Percentiles rank a stretch among this genome's conserved stretches.
Evolutionary conservation across 1,140 invertebrate genomes (phyloP).

Genomic region (Polypedilum vanderplanki): DNA sequence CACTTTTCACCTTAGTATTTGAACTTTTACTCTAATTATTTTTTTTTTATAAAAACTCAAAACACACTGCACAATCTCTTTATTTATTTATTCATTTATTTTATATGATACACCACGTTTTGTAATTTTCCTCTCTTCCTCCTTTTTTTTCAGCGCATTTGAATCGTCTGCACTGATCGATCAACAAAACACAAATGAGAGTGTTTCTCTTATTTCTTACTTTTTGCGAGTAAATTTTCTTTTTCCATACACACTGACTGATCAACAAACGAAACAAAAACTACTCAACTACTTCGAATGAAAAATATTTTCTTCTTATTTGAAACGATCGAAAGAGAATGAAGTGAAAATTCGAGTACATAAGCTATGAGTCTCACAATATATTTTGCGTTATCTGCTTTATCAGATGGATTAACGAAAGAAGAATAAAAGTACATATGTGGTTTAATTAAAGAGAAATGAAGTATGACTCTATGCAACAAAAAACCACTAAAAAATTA

Average conservation of each 20-base stretch:
- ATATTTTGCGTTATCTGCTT: no score
- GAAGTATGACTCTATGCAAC: no score
- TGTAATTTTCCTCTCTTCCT: background rate
- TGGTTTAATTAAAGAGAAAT: no score
- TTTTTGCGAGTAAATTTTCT: background rate
- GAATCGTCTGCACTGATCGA: background rate
- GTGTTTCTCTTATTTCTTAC: background rate
- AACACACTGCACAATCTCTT: background rate
- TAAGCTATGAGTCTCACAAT: no score
- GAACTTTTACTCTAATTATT: background rate
- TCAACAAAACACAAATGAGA: background rate
- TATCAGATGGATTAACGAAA: no score
- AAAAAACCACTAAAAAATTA: no score
- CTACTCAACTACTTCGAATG: background rate
- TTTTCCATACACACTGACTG: background rate
- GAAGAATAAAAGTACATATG: no score
- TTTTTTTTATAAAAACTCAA: background rate
- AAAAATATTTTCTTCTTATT: background rate
- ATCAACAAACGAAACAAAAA: background rate
- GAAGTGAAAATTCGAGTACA: background rate
- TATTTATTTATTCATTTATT: background rate
- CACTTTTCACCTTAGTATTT: background rate
- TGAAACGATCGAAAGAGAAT: slow-evolving; percentile 5
- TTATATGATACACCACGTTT: background rate
- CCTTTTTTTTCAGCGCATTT: background rate